A percentile compares a stretch with the other conserved stretches of the same genome.
Conservation (phyloP, 2,113 vertebrate genomes). For the Nibea coibor region DNA sequence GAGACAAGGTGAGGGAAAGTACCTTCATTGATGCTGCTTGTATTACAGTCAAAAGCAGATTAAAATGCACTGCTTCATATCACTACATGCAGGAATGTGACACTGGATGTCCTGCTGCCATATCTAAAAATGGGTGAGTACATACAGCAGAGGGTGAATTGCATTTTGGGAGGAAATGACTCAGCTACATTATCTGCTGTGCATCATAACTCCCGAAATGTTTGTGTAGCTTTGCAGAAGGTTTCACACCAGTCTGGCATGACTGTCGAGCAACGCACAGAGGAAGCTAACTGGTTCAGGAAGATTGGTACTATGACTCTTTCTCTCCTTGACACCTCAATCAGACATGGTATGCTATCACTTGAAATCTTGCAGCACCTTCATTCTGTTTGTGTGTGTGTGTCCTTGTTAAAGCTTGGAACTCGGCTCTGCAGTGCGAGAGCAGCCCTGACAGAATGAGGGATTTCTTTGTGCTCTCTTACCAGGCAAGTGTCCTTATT, state of each 20-base stretch:
- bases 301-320: slow-evolving; percentile 87
- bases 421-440: slow-evolving; percentile 87
- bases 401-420: slow-evolving; percentile 88
- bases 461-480: slow-evolving; percentile 92
- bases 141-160: neutral
- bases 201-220: neutral
- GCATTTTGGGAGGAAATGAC: neutral
- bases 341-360: slow-evolving; percentile 2
- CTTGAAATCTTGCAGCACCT: slow-evolving; percentile 28
- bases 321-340: slow-evolving; percentile 21
- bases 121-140: slow-evolving; percentile 88
- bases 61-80: neutral
- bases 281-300: slow-evolving; percentile 92
- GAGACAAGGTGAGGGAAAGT: slow-evolving; percentile 81
- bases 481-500: slow-evolving; percentile 84
- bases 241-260: slow-evolving; percentile 59
- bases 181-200: slow-evolving; percentile 13
- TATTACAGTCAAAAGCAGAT: neutral
- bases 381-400: slow-evolving; percentile 12
- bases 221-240: slow-evolving; percentile 81
- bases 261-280: slow-evolving; percentile 71
- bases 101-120: slow-evolving; percentile 80
- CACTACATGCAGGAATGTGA: slow-evolving; percentile 74
- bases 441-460: slow-evolving; percentile 86
- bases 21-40: neutral